These are phyloP conservation scores for Bombus breviceps DNA, from an alignment of 1,140 invertebrate genomes.

Conservation along the genomic window DNA sequence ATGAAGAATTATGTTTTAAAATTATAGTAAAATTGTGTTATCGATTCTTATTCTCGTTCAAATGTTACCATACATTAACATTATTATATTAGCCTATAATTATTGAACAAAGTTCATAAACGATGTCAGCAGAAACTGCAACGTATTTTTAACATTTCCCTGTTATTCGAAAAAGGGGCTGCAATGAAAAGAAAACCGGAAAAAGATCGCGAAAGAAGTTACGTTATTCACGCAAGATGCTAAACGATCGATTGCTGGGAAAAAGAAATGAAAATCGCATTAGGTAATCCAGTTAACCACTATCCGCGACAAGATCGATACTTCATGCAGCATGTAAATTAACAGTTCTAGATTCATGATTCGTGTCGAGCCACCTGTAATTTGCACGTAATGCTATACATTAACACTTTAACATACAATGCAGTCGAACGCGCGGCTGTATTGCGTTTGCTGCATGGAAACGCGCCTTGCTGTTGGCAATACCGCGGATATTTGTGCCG, in stretches of 20 bases:
- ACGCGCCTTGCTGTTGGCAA: constrained; percentile 6
- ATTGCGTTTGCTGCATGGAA: neutral
- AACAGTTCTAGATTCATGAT: constrained; percentile 45
- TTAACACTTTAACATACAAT: constrained; percentile 44
- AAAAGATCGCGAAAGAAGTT: too few species aligned
- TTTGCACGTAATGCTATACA: constrained; percentile 35
- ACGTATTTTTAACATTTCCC: too few species aligned
- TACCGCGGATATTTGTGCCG: neutral
- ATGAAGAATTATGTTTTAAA: too few species aligned
- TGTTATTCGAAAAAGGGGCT: too few species aligned
- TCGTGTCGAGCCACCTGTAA: constrained; percentile 24
- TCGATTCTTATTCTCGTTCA: too few species aligned
- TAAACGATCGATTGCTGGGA: neutral
- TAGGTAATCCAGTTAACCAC: constrained; percentile 26
- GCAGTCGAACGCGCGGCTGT: constrained; percentile 14
- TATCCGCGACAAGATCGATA: constrained; percentile 21
- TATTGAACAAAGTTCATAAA: too few species aligned
- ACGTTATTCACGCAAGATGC: neutral
- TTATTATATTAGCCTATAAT: too few species aligned
- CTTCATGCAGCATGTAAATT: constrained; percentile 20
- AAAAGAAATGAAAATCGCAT: constrained; percentile 3
- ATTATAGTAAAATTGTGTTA: too few species aligned
- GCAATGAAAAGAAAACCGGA: too few species aligned
- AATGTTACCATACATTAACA: too few species aligned
- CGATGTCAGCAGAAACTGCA: too few species aligned